Base-by-base conservation (phyloP, 2,888 invertebrate genomes). In the Ectemnius cavifrons region DNA sequence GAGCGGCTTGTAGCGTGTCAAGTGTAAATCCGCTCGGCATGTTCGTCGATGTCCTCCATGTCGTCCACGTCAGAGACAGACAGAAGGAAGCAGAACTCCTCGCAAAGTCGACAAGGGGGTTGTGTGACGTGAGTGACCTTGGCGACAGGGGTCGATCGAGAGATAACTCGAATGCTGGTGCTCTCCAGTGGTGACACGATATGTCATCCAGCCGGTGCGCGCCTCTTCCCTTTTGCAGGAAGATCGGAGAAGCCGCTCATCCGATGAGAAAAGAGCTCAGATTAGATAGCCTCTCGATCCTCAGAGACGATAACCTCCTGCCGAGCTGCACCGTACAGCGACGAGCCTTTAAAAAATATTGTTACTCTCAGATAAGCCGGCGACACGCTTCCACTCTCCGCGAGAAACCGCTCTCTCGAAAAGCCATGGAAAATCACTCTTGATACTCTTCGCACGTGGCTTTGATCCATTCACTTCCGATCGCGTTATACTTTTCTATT, bases 241-340 rank as follows among this genome's bases (percentile, higher is more conserved):
- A 37, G 37, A 37, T 37, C 6, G 8, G 37, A 37, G 23, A 23
- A 23, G 37, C 37, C 37, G 37, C 37, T 6, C 37, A 37, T 37
- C 37, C 37, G 37, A 57, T 18, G 66, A 71, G 73, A 68, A 78
- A 61, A 67, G 70, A 62, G 56, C 70, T 68, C 66, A 84, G 83
- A 83, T 83, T 84, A 83, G 83, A 83, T 83, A 83, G 63, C 67
- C 37, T 11, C 37, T 11, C 67, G 83, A 83, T 83, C 68, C 74
- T 74, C 62, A 16, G 4, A 56, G 47, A 46, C 72, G 82, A 83
- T 83, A 82, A 84, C 77, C 76, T 27, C 16, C n/a, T 16, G 52
- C 49, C 16, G 49, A 59, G 52, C 65, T 60, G 68, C 46, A 52
- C 67, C 71, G 63, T 16, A 60, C 46, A n/a, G 16, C n/a, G 46